Evolutionary conservation across 2,888 invertebrate species (phyloP).

Genomic region (Horisme vitalbata): DNA sequence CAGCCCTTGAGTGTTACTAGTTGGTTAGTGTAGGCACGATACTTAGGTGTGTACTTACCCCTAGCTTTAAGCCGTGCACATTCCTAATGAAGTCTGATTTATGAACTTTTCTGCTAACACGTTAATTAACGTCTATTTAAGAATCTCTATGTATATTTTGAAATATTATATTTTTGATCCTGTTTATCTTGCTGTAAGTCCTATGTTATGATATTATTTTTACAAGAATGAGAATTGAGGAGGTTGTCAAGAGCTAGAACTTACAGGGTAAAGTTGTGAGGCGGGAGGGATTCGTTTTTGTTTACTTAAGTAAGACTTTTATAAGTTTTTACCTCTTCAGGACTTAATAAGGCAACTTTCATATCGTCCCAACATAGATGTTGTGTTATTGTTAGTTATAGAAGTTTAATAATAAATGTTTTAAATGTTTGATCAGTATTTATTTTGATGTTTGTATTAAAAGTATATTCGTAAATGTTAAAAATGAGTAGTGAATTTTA

Average conservation of each 20-base stretch:
- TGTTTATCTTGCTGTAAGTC: conserved; percentile 72
- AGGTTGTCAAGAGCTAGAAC: conserved; percentile 63
- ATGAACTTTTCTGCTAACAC: conserved; percentile 76
- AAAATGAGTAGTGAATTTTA: conserved; percentile 62
- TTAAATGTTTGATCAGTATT: conserved; percentile 76
- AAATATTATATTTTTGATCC: conserved; percentile 79
- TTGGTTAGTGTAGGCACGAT: conserved; percentile 54
- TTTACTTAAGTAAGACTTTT: conserved; percentile 35
- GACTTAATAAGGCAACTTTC: conserved; percentile 53
- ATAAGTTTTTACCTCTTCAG: conserved; percentile 39
- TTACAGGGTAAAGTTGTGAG: conserved; percentile 74
- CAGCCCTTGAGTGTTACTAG: conserved; percentile 47
- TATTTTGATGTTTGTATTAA: conserved; percentile 57
- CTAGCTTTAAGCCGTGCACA: conserved; percentile 77
- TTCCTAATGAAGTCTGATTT: conserved; percentile 78
- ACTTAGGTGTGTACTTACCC: conserved; percentile 37
- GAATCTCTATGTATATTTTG: conserved; percentile 69
- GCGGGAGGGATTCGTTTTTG: conserved; percentile 42
- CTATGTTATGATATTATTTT: conserved; percentile 59
- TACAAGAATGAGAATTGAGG: conserved; percentile 52
- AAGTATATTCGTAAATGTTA: conserved; percentile 60
- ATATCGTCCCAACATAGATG: conserved; percentile 59
- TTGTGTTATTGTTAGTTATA: conserved; percentile 66
- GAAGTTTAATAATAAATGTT: conserved; percentile 59
- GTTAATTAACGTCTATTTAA: conserved; percentile 61